Evolutionary conservation across 2,797 vertebrate genomes (phyloP).

Genomic region (Helicolenus hilgendorfi): DNA sequence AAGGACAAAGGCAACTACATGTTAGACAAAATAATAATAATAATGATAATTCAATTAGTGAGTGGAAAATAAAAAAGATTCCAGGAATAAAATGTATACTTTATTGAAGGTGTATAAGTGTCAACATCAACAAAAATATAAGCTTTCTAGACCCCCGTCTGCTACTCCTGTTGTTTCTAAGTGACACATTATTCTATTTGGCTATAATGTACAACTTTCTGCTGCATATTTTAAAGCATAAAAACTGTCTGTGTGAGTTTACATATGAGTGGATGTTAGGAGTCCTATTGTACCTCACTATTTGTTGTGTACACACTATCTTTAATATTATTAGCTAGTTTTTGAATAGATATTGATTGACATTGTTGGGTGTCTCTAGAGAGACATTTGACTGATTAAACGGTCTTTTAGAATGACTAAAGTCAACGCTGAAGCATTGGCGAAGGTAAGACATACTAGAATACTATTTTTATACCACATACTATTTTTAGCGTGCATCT

Average conservation of each 20-base stretch:
- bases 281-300: not conserved
- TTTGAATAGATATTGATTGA: constrained; percentile 15
- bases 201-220: not conserved
- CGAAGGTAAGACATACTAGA: not conserved
- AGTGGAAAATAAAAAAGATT: no score
- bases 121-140: not conserved
- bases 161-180: not conserved
- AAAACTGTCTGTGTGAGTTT: not conserved
- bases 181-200: not conserved
- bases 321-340: not conserved
- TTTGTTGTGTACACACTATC: not conserved
- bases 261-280: not conserved
- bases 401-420: not conserved
- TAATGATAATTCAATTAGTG: no score
- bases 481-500: not conserved
- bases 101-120: not conserved
- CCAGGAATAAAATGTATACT: no score
- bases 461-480: not conserved
- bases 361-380: not conserved
- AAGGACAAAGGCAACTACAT: no score
- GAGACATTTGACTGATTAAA: not conserved
- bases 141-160: not conserved
- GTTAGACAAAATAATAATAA: no score
- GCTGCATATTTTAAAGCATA: not conserved
- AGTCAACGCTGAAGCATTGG: not conserved